These are phyloP conservation scores for Pelecanoides urinatrix DNA, from an alignment of 2,113 vertebrate species.

Conservation along the genomic window DNA sequence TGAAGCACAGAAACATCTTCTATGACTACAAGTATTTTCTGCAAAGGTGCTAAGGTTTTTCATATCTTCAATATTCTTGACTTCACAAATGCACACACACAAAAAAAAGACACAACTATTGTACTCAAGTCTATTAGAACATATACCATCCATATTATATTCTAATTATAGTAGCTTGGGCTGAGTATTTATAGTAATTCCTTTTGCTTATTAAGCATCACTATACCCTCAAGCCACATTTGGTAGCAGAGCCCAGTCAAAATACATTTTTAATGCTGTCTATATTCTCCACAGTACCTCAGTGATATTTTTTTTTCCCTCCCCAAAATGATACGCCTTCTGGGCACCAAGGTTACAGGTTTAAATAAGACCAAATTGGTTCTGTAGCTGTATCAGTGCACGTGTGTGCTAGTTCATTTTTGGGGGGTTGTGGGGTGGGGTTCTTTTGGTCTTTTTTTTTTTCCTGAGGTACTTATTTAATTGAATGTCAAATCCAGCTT, in stretches of 20 bases:
- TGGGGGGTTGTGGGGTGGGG: background rate
- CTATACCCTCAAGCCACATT: background rate
- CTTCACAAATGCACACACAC: background rate
- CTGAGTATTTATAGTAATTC: background rate
- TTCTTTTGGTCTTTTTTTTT: background rate
- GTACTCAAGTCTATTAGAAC: background rate
- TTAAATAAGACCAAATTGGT: constrained; percentile 57
- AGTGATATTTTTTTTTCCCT: background rate
- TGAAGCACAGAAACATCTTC: background rate
- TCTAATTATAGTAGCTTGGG: background rate
- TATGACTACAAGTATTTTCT: background rate
- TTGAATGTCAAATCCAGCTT: constrained; percentile 56
- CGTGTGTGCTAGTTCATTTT: accelerated
- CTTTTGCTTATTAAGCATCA: constrained; percentile 13
- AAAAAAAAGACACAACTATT: background rate
- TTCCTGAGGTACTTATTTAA: constrained; percentile 38
- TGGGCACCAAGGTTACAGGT: background rate
- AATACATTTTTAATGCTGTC: constrained; percentile 45
- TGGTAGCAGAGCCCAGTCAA: background rate
- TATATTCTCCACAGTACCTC: background rate
- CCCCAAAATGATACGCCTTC: background rate
- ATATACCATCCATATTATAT: background rate
- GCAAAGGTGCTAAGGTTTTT: background rate
- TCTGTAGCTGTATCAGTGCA: background rate
- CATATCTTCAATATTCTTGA: background rate